Conservation (phyloP, 2,113 vertebrate genomes). For the Terrapene triunguis region DNA sequence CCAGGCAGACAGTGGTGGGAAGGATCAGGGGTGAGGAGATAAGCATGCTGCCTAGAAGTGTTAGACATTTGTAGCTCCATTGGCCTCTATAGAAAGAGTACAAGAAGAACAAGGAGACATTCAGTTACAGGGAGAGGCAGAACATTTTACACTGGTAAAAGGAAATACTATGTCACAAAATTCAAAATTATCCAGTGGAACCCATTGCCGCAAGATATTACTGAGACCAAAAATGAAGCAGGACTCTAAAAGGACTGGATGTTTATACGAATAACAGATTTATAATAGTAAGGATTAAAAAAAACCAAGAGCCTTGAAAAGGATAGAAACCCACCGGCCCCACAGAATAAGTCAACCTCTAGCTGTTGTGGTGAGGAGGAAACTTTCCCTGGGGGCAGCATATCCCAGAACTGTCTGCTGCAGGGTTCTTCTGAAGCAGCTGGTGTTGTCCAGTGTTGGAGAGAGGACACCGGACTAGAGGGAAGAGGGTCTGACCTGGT, state of each 20-base stretch:
- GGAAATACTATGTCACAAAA: background rate
- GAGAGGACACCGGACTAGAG: background rate
- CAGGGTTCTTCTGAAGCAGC: background rate
- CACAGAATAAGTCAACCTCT: background rate
- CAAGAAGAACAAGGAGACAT: background rate
- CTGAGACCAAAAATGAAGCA: background rate
- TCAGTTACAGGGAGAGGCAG: background rate
- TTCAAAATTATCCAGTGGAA: background rate
- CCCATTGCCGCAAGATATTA: background rate
- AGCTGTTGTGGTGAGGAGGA: background rate
- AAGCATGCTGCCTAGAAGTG: background rate
- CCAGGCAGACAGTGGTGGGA: background rate
- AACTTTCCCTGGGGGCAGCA: background rate
- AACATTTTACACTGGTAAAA: background rate
- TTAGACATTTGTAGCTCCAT: background rate
- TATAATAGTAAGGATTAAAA: background rate
- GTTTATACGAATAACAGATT: background rate
- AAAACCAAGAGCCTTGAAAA: background rate
- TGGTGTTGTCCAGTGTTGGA: background rate
- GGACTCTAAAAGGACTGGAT: background rate
- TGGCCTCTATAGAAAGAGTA: background rate
- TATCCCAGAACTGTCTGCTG: background rate
- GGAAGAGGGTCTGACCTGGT: background rate
- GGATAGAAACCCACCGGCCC: background rate
- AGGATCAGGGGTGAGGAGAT: background rate